A percentile compares a stretch with the other conserved stretches of the same genome.
These are phyloP conservation scores for Rhizomys pruinosus DNA, from an alignment of 2,113 vertebrate species.

Conservation along the genomic window DNA sequence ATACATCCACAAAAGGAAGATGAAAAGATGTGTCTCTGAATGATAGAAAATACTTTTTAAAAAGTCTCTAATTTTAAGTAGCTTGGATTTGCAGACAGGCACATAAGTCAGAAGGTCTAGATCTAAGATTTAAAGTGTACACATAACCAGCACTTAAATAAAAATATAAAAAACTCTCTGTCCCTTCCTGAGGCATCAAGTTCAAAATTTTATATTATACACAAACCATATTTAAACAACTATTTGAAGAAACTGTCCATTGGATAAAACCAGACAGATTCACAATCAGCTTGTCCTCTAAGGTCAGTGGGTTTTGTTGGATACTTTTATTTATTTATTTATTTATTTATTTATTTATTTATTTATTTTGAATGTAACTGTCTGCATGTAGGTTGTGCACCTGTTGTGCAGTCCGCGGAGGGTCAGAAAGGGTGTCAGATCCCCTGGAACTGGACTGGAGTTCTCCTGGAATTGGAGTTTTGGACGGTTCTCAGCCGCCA, in stretches of 20 bases:
- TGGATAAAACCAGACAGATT: not conserved
- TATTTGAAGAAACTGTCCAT: slow-evolving; percentile 5
- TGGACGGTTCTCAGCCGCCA: too few species aligned
- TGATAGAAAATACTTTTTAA: not conserved
- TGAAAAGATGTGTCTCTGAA: not conserved
- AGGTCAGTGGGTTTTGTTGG: not conserved
- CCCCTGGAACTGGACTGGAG: too few species aligned
- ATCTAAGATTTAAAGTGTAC: not conserved
- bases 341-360: too few species aligned
- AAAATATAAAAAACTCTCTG: not conserved
- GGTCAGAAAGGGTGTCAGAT: too few species aligned
- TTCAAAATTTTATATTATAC: not conserved
- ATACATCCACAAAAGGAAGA: not conserved
- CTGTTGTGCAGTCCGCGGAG: too few species aligned
- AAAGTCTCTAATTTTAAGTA: not conserved
- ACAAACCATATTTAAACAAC: not conserved
- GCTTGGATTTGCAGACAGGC: not conserved
- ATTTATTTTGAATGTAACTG: too few species aligned
- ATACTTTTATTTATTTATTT: too few species aligned
- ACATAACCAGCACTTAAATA: not conserved
- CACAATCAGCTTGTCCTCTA: not conserved
- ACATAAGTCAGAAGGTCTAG: not conserved
- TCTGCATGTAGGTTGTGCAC: too few species aligned
- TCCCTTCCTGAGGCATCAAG: not conserved
- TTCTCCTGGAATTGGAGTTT: too few species aligned